A percentile compares a stretch with the other conserved stretches of the same genome.
phyloP scores from a whole-genome alignment of 2,888 invertebrate genomes.

The Epinotia demarniana region DNA sequence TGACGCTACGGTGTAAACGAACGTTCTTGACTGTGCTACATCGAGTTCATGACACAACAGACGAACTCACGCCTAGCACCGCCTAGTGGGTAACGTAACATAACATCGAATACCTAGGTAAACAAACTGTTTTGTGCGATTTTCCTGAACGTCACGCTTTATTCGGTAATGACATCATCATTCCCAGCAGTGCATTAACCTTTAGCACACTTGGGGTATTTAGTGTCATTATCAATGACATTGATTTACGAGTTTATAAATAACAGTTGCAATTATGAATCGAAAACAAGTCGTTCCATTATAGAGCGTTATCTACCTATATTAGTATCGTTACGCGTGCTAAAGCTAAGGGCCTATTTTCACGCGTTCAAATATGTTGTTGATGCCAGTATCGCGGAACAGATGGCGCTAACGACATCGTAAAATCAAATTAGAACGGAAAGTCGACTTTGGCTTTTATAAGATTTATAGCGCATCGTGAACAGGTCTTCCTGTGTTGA shows the following conservation, averaged over 20 bases:
- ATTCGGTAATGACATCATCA: conserved; percentile 57
- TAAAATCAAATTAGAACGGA: conserved; percentile 44
- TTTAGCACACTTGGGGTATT: conserved; percentile 46
- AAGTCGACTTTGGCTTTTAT: conserved; percentile 20
- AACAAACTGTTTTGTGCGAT: conserved; percentile 45
- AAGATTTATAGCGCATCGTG: background rate
- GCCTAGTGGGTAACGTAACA: conserved; percentile 41
- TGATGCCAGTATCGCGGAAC: conserved; percentile 42
- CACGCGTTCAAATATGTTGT: conserved; percentile 27
- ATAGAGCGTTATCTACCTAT: background rate
- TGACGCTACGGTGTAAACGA: conserved; percentile 80
- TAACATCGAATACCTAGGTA: conserved; percentile 41
- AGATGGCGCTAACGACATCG: conserved; percentile 49
- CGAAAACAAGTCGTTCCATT: background rate
- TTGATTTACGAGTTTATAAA: conserved; percentile 16
- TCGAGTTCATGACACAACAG: conserved; percentile 72
- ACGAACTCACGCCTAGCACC: conserved; percentile 53
- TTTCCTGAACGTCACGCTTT: conserved; percentile 45
- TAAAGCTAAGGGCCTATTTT: background rate
- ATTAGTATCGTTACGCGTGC: background rate
- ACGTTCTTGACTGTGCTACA: conserved; percentile 81
- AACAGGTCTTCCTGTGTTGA: background rate
- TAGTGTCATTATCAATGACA: conserved; percentile 37
- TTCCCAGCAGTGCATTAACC: conserved; percentile 60
- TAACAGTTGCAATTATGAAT: conserved; percentile 10